phyloP scores from a whole-genome alignment of 2,113 vertebrate species.

The Zapornia atra region DNA sequence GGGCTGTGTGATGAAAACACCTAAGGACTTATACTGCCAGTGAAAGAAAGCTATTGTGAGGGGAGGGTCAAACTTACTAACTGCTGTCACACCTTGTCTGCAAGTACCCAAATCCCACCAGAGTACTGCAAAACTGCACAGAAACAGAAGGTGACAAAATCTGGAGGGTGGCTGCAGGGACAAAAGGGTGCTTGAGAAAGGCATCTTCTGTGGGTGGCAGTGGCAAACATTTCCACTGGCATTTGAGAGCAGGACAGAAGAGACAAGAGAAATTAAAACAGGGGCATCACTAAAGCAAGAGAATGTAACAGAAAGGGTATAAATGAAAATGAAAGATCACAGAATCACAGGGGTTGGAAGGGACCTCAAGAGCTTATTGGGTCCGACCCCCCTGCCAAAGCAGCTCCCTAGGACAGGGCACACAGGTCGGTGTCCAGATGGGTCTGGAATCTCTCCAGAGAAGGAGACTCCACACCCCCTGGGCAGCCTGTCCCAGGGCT shows the following conservation, averaged over 20 bases:
- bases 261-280: not conserved
- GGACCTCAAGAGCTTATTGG: no score
- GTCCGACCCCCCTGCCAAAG: no score
- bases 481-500: no score
- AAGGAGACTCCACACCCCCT: no score
- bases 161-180: not conserved
- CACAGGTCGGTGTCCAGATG: no score
- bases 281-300: not conserved
- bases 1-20: not conserved
- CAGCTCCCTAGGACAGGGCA: no score
- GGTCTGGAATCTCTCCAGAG: no score
- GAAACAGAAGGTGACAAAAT: rapidly evolving
- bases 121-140: not conserved
- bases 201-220: not conserved
- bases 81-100: not conserved
- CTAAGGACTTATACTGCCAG: not conserved
- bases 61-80: not conserved
- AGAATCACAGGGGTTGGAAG: no score
- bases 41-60: not conserved
- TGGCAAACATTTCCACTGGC: rapidly evolving
- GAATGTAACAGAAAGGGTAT: not conserved
- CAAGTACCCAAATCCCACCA: not conserved
- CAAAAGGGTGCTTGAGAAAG: rapidly evolving
- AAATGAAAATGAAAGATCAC: not conserved
- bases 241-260: not conserved